These are phyloP conservation scores for Spinibarbus caldwelli DNA, from an alignment of 2,797 vertebrate species.

Conservation along the genomic window DNA sequence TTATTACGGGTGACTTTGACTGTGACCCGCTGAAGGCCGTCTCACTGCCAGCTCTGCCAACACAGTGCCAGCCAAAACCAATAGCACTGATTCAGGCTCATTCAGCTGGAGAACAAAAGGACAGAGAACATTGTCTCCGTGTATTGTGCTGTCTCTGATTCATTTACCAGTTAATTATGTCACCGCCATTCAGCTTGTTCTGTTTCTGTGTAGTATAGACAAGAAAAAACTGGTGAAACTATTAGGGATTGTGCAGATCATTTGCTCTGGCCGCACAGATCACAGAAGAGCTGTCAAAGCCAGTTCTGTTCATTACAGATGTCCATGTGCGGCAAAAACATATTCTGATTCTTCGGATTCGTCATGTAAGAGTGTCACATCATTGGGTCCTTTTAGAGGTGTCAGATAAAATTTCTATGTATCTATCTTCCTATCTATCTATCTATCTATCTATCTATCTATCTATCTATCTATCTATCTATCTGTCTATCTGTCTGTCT, in stretches of 20 bases:
- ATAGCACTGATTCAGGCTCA: conserved; percentile 38
- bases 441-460: too few relatives aligned
- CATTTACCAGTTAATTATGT: conserved; percentile 35
- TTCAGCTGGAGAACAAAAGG: conserved; percentile 47
- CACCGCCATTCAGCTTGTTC: neutral
- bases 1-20: conserved; percentile 82
- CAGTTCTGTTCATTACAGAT: neutral
- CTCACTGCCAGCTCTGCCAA: conserved; percentile 73
- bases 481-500: too few relatives aligned
- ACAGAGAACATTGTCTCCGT: conserved; percentile 30
- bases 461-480: too few relatives aligned
- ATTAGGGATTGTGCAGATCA: conserved; percentile 14
- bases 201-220: conserved; percentile 8
- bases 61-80: conserved; percentile 45
- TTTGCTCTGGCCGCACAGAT: neutral
- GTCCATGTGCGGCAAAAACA: neutral
- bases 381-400: too few relatives aligned
- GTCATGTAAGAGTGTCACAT: too few relatives aligned
- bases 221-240: neutral
- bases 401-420: too few relatives aligned
- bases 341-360: too few relatives aligned
- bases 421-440: too few relatives aligned
- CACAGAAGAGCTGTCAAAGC: neutral
- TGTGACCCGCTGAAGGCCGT: conserved; percentile 72
- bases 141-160: conserved; percentile 13